Evolutionary conservation across 2,888 invertebrate genomes (phyloP).

Genomic region (Lasioglossum vierecki): DNA sequence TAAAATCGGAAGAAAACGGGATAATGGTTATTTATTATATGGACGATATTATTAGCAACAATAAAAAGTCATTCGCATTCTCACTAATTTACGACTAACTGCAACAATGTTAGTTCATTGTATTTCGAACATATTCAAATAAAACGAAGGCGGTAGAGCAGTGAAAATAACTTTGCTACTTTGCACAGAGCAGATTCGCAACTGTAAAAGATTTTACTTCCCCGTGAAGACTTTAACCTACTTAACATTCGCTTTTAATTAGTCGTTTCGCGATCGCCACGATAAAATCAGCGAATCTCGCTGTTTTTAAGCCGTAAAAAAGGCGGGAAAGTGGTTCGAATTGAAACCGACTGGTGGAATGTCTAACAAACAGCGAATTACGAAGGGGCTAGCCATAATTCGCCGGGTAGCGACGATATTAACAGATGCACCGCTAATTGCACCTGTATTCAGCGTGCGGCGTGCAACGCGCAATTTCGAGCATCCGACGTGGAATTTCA

Average conservation of each 20-base stretch:
- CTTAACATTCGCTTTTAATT: constrained; percentile 1
- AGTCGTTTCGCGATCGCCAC: not conserved
- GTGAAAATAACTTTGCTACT: not conserved
- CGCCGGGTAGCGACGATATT: not conserved
- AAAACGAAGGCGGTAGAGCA: not conserved
- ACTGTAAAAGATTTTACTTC: not conserved
- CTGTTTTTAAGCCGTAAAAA: not conserved
- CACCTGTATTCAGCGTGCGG: not conserved
- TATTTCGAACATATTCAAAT: too few relatives aligned
- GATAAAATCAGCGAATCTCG: not conserved
- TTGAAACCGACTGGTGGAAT: not conserved
- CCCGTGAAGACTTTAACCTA: not conserved
- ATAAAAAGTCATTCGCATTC: not conserved
- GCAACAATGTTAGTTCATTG: too few relatives aligned
- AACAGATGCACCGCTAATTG: constrained; percentile 2
- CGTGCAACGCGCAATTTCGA: constrained; percentile 21
- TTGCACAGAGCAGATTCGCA: not conserved
- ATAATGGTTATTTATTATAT: not conserved
- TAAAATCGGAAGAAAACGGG: not conserved
- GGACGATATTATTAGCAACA: not conserved
- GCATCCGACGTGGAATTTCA: constrained; percentile 2
- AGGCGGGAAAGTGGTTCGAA: not conserved
- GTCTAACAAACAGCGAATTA: not conserved
- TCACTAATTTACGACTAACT: not conserved
- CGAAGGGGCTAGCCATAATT: not conserved